Conservation (phyloP, 2,797 vertebrate species). For the Aphelocoma californica region DNA sequence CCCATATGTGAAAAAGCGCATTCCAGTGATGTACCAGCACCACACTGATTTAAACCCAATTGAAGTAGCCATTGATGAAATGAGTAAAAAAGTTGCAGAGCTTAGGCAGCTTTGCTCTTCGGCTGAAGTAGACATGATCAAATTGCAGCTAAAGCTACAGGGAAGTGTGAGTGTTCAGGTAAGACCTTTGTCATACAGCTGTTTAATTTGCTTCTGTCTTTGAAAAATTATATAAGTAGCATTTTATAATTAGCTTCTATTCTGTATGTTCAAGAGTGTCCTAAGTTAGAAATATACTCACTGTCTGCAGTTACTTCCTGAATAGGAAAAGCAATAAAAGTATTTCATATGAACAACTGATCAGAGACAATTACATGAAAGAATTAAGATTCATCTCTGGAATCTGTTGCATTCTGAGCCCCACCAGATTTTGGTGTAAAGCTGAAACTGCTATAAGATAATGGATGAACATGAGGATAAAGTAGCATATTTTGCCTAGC, state of each 20-base stretch:
- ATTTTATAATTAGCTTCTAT: neutral
- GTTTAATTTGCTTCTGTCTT: neutral
- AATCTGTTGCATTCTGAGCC: neutral
- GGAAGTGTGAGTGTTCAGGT: conserved; percentile 98
- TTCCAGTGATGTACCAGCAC: conserved; percentile 97
- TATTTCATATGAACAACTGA: neutral
- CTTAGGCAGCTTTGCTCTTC: conserved; percentile 88
- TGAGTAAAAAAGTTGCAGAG: conserved; percentile 93
- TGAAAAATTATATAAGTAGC: neutral
- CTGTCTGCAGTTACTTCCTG: neutral
- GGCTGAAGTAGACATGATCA: conserved; percentile 96
- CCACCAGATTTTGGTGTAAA: neutral
- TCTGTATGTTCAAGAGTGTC: neutral
- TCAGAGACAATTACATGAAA: neutral
- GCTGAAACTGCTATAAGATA: neutral
- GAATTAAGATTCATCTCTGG: neutral
- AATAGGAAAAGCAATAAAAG: neutral
- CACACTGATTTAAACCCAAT: conserved; percentile 95
- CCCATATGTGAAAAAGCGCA: conserved; percentile 95
- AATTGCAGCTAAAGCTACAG: conserved; percentile 93
- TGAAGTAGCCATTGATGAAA: conserved; percentile 97
- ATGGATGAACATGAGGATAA: neutral
- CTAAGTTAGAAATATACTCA: neutral
- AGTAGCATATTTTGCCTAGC: neutral
- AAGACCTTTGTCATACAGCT: neutral